phyloP scores from a whole-genome alignment of 2,797 vertebrate species.

The Chaetophractus vellerosus region DNA sequence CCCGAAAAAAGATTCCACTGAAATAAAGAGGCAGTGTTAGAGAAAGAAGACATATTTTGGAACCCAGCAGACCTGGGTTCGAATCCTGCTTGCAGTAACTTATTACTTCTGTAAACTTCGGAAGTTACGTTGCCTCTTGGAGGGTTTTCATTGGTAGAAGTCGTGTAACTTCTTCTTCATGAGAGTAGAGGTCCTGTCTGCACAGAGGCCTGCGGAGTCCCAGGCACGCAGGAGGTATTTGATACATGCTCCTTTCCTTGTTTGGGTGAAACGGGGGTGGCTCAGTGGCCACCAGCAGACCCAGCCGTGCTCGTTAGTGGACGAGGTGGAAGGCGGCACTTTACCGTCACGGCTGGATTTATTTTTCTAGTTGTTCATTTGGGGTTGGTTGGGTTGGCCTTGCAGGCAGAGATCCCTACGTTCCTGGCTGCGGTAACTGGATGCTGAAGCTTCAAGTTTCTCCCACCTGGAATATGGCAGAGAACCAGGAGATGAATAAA shows the following conservation, averaged over 20 bases:
- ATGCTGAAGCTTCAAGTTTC: neutral
- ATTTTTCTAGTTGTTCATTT: neutral
- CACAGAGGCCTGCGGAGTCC: neutral
- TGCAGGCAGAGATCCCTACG: neutral
- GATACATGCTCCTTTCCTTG: neutral
- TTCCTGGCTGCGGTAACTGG: neutral
- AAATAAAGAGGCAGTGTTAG: neutral
- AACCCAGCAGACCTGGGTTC: neutral
- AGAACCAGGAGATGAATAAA: neutral
- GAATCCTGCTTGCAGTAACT: neutral
- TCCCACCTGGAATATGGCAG: neutral
- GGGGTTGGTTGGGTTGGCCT: neutral
- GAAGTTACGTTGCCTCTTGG: neutral
- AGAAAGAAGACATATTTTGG: neutral
- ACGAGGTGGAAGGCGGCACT: neutral
- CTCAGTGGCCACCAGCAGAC: neutral
- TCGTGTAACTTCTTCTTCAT: neutral
- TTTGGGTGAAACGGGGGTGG: neutral
- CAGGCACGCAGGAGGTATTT: neutral
- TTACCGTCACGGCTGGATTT: neutral
- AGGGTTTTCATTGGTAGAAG: neutral
- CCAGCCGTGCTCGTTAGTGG: neutral
- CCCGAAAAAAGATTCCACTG: neutral
- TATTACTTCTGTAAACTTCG: neutral
- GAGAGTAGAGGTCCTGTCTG: neutral